Base-by-base conservation (phyloP, 2,113 vertebrate species). In the Ardeotis arabs region DNA sequence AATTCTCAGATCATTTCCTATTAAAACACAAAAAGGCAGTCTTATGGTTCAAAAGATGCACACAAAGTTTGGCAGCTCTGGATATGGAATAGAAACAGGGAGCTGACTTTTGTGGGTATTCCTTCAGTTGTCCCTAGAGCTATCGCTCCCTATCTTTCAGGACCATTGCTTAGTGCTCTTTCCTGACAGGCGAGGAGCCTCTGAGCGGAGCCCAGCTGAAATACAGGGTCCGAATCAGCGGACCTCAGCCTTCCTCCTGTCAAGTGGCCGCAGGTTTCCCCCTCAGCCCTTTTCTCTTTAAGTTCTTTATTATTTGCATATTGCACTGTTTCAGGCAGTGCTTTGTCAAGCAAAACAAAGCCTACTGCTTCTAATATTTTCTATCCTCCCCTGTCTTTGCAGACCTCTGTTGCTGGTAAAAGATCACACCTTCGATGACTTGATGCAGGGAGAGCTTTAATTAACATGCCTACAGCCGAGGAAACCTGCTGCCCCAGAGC, bases 201-300 rank as follows among this genome's bases (percentile, higher is more conserved):
- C 18, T 3, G 20, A 79, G 67, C 12, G 7, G 37, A 90, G 23
- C 7, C 33, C 66, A n/a, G 60, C 44, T 84, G 60, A 94, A 89
- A 84, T 4, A 31, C 3, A 45, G 15, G 29, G 20, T 31, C 73
- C 12, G 4, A 87, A 96, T 96, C 92, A 89, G 58, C 2, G 0
- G 35, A 49, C 11, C 27, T 73, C 96, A 97, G 80, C 56, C 96
- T 97, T 96, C 92, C 94, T 87, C 88, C 62, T 82, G 73, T 73
- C 83, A 90, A 60, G 56, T 0, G 5, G 39, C 19, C 83, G 23
- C 29, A 56, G 47, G 56, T 56, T 49, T 92, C 28, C 52, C 37
- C 41, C 1, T 7, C 55, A 66, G 41, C 37, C 24, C 58, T n/a
- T 62, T 37, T 72, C 41, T 73, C n/a, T 77, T 45, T 23, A 31